Base-by-base conservation (phyloP, 2,797 vertebrate species). In the Peromyscus nudipes region DNA sequence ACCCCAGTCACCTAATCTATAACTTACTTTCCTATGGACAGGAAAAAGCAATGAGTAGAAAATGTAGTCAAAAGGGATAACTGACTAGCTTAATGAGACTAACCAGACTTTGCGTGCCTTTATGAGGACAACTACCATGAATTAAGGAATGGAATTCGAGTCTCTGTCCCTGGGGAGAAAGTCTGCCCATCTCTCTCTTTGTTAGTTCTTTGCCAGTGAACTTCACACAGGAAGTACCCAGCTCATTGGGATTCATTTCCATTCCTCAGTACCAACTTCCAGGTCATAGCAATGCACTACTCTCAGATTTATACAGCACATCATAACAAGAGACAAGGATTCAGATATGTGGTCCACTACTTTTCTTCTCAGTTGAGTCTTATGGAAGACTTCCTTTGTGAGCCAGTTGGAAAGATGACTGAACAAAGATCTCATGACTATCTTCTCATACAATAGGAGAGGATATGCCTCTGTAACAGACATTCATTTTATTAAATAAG, bases 51-150 rank as follows among this genome's bases (percentile, higher is more conserved):
- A 79, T 75, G 14, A 27, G 21, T 25, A 29, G 21, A 55, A 91
- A 91, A 71, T n/a, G 7, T 49, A 60, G 17, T 93, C 17, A 49
- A 23, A 49, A 7, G 37, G 6, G 25, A n/a, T 76, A 83, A 23
- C 34, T 55, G 55, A 67, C 0, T 67, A 67, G 21, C 34, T n/a
- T 7, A 46, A 46, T 21, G 52, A 65, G 13, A 75, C 62, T 52
- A 81, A 8, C 62, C 4, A 57, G 49, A 43, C 4, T 25, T 34
- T 65, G 0, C 1, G 1, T 62, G 6, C 1, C 4, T 3, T 4
- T 21, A 31, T 88, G 57, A 57, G 46, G 21, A 25, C 4, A 82
- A 31, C 21, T 1, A 19, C 1, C 8, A 4, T 71, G 37, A 81
- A 19, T 34, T 46, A 91, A 77, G 52, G 2, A 57, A 37, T 43